phyloP scores from a whole-genome alignment of 2,888 invertebrate genomes.

The Chloroclysta siterata region DNA sequence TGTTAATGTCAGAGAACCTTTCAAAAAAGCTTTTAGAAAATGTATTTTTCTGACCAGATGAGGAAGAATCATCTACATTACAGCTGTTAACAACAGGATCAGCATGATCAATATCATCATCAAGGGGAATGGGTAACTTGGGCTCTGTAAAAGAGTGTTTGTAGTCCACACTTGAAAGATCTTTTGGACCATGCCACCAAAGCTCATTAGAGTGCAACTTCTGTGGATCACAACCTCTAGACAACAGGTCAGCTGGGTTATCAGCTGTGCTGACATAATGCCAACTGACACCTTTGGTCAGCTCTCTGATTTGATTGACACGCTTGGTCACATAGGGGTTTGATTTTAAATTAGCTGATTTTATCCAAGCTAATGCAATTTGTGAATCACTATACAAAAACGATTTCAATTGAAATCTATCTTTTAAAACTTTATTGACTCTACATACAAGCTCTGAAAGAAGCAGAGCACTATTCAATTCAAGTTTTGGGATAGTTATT shows the following conservation, averaged over 20 bases:
- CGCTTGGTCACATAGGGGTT: background rate
- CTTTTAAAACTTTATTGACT: constrained; percentile 3
- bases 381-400: too few species aligned
- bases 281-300: background rate
- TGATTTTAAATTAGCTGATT: constrained; percentile 1
- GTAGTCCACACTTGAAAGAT: background rate
- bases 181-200: constrained; percentile 1
- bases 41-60: background rate
- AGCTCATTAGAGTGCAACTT: background rate
- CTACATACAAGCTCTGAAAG: constrained; percentile 1
- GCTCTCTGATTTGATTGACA: constrained; percentile 1
- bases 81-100: constrained; percentile 2
- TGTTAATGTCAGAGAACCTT: constrained; percentile 5
- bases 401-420: background rate
- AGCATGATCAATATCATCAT: background rate
- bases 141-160: background rate
- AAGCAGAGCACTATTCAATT: too few species aligned
- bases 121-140: background rate
- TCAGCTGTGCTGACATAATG: constrained; percentile 2
- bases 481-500: too few species aligned
- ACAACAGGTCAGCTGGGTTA: constrained; percentile 4
- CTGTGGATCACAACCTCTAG: background rate
- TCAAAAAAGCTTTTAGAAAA: background rate
- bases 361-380: too few species aligned
- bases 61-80: background rate